phyloP scores from a whole-genome alignment of 2,888 invertebrate genomes.

The Dichetophora obliterata region DNA sequence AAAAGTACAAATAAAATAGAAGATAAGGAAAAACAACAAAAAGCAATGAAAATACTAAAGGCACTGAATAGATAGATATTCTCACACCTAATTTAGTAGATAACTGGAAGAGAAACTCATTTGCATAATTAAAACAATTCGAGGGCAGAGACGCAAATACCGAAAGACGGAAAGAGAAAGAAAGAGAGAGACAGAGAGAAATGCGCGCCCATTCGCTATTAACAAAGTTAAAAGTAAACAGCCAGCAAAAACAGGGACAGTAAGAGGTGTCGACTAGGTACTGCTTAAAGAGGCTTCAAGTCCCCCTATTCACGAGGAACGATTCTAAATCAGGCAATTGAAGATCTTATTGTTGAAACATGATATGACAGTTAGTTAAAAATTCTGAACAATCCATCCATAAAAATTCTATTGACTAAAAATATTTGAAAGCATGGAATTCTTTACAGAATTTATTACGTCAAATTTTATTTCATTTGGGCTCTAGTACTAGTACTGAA shows the following conservation, averaged over 20 bases:
- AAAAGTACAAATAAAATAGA: background rate
- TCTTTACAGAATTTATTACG: too few relatives aligned
- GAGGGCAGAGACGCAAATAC: background rate
- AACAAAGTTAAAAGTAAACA: background rate
- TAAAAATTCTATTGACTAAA: too few relatives aligned
- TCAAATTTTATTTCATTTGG: too few relatives aligned
- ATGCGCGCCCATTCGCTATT: conserved; percentile 35
- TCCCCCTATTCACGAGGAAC: background rate
- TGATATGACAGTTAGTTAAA: too few relatives aligned
- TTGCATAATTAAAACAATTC: conserved; percentile 53
- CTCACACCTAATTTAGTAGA: conserved; percentile 60
- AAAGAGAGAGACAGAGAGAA: background rate
- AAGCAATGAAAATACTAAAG: conserved; percentile 46
- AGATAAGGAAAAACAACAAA: conserved; percentile 36
- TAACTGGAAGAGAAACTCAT: conserved; percentile 49
- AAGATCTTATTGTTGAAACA: too few relatives aligned
- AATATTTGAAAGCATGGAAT: too few relatives aligned
- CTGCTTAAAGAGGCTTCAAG: background rate
- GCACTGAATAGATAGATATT: conserved; percentile 48
- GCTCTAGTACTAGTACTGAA: too few relatives aligned
- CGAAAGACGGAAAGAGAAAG: background rate
- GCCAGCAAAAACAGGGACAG: background rate
- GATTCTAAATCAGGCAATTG: background rate
- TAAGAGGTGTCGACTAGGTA: background rate
- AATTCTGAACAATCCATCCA: too few relatives aligned